phyloP scores from a whole-genome alignment of 2,888 invertebrate species.

The Callyntrura sp. region DNA sequence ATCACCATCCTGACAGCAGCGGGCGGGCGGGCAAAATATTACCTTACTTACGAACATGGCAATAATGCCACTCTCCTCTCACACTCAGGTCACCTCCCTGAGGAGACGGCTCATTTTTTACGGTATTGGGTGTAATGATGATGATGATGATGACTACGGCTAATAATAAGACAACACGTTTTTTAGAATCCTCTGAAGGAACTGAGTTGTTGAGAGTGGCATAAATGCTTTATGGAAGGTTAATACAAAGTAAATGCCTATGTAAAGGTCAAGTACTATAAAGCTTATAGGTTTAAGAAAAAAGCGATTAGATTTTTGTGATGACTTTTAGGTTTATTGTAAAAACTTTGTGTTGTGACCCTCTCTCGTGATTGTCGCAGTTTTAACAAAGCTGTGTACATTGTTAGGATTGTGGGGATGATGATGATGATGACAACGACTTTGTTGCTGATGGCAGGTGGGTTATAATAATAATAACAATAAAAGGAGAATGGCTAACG shows the following conservation, averaged over 20 bases:
- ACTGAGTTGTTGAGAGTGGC: too few relatives aligned
- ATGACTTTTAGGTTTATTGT: slow-evolving; percentile 10
- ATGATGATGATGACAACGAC: too few relatives aligned
- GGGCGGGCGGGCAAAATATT: not conserved
- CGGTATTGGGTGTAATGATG: too few relatives aligned
- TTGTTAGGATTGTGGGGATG: not conserved
- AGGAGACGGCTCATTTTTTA: too few relatives aligned
- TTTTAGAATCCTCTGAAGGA: too few relatives aligned
- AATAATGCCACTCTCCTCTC: not conserved
- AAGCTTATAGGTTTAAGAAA: too few relatives aligned
- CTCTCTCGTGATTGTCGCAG: slow-evolving; percentile 7
- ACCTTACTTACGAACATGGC: not conserved
- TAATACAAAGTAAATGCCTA: slow-evolving; percentile 30
- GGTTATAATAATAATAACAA: slow-evolving; percentile 29
- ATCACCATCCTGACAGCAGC: slow-evolving; percentile 3
- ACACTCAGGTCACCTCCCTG: not conserved
- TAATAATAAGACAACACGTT: not conserved
- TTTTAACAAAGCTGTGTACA: not conserved
- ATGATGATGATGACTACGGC: slow-evolving; percentile 1
- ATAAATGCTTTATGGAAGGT: too few relatives aligned
- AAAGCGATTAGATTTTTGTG: slow-evolving; percentile 4
- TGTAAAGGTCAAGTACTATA: slow-evolving; percentile 20
- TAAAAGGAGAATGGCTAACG: slow-evolving; percentile 28
- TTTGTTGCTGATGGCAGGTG: too few relatives aligned
- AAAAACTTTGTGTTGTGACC: slow-evolving; percentile 21